A percentile compares a stretch with the other conserved stretches of the same genome.
phyloP scores from a whole-genome alignment of 1,140 invertebrate species.

The Bombus consobrinus region DNA sequence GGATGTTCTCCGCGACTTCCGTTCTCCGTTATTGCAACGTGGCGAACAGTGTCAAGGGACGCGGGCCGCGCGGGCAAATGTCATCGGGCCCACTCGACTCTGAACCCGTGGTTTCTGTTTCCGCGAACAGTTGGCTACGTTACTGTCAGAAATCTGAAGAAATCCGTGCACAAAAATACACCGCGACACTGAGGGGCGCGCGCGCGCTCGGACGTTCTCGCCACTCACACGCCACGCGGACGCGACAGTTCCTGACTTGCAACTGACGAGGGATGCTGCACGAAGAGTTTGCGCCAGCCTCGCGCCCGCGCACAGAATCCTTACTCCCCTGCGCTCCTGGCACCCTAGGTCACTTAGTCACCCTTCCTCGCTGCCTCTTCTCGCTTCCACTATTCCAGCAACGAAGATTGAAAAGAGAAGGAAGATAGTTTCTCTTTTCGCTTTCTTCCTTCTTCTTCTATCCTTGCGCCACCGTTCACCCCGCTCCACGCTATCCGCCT shows the following conservation, averaged over 20 bases:
- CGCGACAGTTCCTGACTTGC: constrained; percentile 80
- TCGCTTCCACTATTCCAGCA: not conserved
- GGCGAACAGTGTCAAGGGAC: constrained; percentile 1
- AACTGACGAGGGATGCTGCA: constrained; percentile 81
- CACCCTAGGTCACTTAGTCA: constrained; percentile 68
- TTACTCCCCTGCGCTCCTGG: constrained; percentile 61
- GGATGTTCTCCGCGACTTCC: not conserved
- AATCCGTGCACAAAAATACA: constrained; percentile 2
- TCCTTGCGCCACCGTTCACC: not conserved
- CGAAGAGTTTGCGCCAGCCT: constrained; percentile 79
- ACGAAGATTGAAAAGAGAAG: not conserved
- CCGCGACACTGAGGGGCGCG: not conserved
- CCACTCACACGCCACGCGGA: constrained; percentile 59
- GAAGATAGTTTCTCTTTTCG: constrained; percentile 26
- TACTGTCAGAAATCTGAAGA: not conserved
- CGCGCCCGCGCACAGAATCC: constrained; percentile 77
- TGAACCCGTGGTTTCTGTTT: not conserved
- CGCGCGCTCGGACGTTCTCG: not conserved
- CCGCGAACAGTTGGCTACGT: not conserved
- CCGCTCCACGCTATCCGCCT: not conserved
- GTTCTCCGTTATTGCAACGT: not conserved
- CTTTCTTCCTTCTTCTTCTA: not conserved
- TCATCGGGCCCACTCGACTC: not conserved
- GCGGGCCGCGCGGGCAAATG: constrained; percentile 14
- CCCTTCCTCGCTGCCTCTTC: constrained; percentile 43